Evolutionary conservation across 2,888 invertebrate genomes (phyloP).

Genomic region (Drosophila kuntzei): DNA sequence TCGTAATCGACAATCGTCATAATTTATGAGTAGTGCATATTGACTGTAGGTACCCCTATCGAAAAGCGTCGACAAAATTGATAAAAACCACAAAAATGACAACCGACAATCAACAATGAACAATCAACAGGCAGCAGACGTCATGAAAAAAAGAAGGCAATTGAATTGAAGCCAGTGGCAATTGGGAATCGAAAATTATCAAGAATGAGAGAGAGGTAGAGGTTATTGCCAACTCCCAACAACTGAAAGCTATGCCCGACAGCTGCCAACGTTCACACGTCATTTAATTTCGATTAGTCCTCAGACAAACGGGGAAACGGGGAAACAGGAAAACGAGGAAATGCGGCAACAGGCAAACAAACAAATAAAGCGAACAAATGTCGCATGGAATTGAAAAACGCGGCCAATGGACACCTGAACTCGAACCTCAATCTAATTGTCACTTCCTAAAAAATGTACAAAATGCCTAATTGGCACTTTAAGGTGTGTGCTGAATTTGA

Average conservation of each 20-base stretch:
- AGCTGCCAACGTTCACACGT: constrained; percentile 85
- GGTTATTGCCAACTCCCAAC: constrained; percentile 9
- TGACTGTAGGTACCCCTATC: constrained; percentile 32
- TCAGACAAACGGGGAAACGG: constrained; percentile 31
- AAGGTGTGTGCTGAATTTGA: constrained; percentile 26
- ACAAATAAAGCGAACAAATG: constrained; percentile 50
- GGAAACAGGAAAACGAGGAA: constrained; percentile 36
- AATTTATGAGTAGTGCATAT: constrained; percentile 63
- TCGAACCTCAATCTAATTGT: constrained; percentile 61
- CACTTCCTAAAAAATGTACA: constrained; percentile 66
- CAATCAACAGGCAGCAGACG: constrained; percentile 42
- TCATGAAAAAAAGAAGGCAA: constrained; percentile 38
- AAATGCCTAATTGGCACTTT: constrained; percentile 83
- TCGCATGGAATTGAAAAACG: constrained; percentile 19
- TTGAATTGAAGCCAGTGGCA: constrained; percentile 58
- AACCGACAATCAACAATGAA: constrained; percentile 42
- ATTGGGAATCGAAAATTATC: constrained; percentile 58
- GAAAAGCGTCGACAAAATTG: constrained; percentile 64
- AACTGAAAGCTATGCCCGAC: constrained; percentile 66
- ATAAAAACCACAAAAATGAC: constrained; percentile 69
- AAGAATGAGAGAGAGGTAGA: constrained; percentile 6
- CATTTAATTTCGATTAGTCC: constrained; percentile 85
- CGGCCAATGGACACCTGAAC: constrained; percentile 40
- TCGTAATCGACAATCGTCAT: constrained; percentile 64
- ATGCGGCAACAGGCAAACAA: constrained; percentile 36